Evolutionary conservation across 2,113 vertebrate genomes (phyloP).

Genomic region (Anguilla rostrata): DNA sequence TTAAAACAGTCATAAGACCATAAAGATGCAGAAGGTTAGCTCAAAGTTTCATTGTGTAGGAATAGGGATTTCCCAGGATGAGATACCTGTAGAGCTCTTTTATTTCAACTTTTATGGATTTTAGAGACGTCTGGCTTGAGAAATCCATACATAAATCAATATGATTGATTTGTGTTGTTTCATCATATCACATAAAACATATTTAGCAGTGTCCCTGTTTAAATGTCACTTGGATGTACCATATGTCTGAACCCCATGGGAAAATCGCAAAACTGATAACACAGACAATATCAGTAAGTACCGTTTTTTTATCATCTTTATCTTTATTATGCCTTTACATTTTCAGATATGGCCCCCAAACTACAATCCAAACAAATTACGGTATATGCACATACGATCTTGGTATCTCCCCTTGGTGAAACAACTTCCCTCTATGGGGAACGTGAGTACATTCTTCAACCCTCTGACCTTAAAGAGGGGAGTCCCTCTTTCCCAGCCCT

Average conservation of each 20-base stretch:
- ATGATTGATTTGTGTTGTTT: neutral
- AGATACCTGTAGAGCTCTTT: neutral
- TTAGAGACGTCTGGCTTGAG: neutral
- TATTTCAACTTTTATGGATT: neutral
- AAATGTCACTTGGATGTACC: neutral
- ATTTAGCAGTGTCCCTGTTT: neutral
- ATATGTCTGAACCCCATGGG: neutral
- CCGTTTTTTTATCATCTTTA: too few species aligned
- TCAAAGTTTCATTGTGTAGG: neutral
- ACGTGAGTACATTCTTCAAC: neutral
- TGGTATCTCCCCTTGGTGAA: neutral
- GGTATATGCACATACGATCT: neutral
- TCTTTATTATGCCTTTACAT: neutral
- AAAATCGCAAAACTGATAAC: neutral
- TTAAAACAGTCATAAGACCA: neutral
- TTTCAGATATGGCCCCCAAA: neutral
- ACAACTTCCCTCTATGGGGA: neutral
- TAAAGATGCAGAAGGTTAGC: neutral
- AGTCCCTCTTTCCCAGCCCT: neutral
- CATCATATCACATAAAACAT: neutral
- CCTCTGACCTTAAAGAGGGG: neutral
- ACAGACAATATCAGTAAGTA: neutral
- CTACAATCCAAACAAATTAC: neutral
- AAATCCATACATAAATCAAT: neutral
- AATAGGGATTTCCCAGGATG: neutral